Conservation (phyloP, 2,888 invertebrate species). For the Taphrorychus bicolor region DNA sequence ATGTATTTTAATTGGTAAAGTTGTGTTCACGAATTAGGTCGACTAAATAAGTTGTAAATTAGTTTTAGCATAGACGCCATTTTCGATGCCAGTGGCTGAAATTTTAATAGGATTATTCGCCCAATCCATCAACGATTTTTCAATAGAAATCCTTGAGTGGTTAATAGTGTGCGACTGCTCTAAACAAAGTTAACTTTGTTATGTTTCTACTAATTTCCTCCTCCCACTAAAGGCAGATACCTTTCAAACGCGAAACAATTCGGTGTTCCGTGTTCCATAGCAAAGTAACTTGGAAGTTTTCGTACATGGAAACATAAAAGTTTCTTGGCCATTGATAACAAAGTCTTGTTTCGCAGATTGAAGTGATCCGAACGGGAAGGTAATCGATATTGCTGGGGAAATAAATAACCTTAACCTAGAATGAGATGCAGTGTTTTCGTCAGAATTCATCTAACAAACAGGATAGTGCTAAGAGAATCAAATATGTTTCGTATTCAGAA, state of each 20-base stretch:
- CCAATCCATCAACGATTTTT: background rate
- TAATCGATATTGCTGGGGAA: slow-evolving; percentile 3
- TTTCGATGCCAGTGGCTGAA: background rate
- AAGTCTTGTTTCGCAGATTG: slow-evolving; percentile 11
- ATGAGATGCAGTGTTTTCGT: background rate
- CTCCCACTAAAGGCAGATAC: background rate
- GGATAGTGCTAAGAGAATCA: too few species aligned
- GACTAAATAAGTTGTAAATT: slow-evolving; percentile 4
- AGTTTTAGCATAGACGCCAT: background rate
- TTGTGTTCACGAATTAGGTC: background rate
- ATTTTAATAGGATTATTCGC: background rate
- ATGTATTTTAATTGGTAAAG: slow-evolving; percentile 4
- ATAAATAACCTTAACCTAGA: background rate
- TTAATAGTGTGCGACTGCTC: background rate
- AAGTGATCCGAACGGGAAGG: slow-evolving; percentile 5
- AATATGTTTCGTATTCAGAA: too few species aligned
- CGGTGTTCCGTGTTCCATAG: slow-evolving; percentile 4
- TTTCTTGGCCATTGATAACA: slow-evolving; percentile 13
- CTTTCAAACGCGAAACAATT: slow-evolving; percentile 13
- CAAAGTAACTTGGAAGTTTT: slow-evolving; percentile 6
- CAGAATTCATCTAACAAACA: too few species aligned
- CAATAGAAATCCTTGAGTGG: background rate
- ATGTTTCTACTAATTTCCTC: background rate
- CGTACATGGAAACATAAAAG: slow-evolving; percentile 11
- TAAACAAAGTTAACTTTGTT: background rate